These are phyloP conservation scores for Chelon labrosus DNA, from an alignment of 2,797 vertebrate species.

Conservation along the genomic window DNA sequence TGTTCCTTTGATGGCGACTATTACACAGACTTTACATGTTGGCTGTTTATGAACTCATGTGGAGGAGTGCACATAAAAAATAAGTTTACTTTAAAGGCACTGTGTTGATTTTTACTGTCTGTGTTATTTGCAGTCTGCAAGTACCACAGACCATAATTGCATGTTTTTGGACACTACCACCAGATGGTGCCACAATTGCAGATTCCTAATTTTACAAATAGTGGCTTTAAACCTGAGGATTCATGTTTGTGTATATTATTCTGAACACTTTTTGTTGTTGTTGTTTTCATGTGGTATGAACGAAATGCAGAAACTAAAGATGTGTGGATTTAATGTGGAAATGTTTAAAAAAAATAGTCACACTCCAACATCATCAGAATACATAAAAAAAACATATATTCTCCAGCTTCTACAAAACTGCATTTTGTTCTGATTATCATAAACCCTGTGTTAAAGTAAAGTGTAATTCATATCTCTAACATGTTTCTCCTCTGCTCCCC, in stretches of 20 bases:
- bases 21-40: not conserved
- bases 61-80: not conserved
- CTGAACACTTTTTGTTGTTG: not conserved
- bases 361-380: slow-evolving; percentile 18
- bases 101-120: slow-evolving; percentile 21
- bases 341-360: not conserved
- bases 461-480: slow-evolving; percentile 21
- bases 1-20: slow-evolving; percentile 1
- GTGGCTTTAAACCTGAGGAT: slow-evolving; percentile 25
- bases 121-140: no score
- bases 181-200: slow-evolving; percentile 1
- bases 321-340: not conserved
- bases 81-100: slow-evolving; percentile 23
- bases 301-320: slow-evolving; percentile 48
- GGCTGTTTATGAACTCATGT: slow-evolving; percentile 7
- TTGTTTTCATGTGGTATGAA: slow-evolving; percentile 15
- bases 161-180: not conserved
- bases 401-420: slow-evolving; percentile 6
- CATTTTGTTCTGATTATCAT: slow-evolving; percentile 47
- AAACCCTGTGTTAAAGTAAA: not conserved
- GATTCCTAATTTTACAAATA: not conserved
- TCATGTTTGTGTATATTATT: slow-evolving; percentile 9
- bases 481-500: slow-evolving; percentile 58
- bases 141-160: no score
- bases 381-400: slow-evolving; percentile 1